Evolutionary conservation across 2,113 vertebrate genomes (phyloP).

Genomic region (Axis porcinus): DNA sequence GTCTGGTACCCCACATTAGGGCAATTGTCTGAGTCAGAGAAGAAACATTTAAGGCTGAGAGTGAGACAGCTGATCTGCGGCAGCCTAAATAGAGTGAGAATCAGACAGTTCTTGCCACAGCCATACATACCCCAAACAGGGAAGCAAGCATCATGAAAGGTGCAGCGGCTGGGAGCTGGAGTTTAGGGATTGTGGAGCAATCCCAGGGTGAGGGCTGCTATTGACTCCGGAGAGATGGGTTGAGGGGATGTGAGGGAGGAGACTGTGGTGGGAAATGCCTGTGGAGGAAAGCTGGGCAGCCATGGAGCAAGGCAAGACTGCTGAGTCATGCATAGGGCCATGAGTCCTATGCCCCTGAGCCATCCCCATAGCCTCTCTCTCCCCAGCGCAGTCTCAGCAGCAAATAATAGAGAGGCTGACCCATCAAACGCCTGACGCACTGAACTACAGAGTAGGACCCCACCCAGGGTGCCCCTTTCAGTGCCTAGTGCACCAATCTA

Average conservation of each 20-base stretch:
- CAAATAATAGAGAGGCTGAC: neutral
- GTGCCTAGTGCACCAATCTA: neutral
- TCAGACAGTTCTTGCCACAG: neutral
- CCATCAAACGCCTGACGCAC: rapidly evolving
- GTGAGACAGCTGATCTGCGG: neutral
- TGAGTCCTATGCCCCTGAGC: too few species aligned
- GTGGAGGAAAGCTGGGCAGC: neutral
- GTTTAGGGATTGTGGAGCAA: neutral
- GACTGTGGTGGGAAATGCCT: neutral
- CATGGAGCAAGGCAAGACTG: neutral
- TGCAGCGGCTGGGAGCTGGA: neutral
- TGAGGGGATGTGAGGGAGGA: neutral
- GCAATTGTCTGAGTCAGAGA: neutral
- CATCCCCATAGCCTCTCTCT: neutral
- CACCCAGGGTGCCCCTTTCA: neutral
- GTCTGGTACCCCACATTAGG: neutral
- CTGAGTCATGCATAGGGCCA: neutral
- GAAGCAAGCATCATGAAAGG: neutral
- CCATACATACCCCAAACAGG: neutral
- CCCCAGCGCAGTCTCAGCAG: neutral
- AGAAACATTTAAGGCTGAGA: neutral
- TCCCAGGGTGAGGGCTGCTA: neutral
- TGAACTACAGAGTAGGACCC: neutral
- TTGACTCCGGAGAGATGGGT: neutral
- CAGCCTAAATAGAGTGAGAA: neutral